Percentiles rank a stretch among this genome's conserved stretches.
phyloP scores from a whole-genome alignment of 2,113 vertebrate genomes.

The Sylvietta virens region DNA sequence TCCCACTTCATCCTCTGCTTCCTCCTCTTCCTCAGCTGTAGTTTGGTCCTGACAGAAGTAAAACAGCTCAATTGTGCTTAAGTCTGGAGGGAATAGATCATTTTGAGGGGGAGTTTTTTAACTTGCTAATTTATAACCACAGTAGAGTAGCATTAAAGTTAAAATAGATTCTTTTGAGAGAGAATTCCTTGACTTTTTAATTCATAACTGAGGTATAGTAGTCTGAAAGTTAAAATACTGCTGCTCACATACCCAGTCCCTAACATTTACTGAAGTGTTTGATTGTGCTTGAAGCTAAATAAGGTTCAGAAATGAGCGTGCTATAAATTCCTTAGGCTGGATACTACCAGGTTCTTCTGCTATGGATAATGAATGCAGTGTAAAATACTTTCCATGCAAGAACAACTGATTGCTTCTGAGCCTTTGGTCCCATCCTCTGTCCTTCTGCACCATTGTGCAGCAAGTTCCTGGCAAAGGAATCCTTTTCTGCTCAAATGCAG shows the following conservation, averaged over 20 bases:
- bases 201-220: not conserved
- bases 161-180: not conserved
- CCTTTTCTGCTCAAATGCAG: not conserved
- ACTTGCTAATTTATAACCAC: not conserved
- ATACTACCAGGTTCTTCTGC: not conserved
- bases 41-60: not conserved
- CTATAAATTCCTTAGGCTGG: slow-evolving; percentile 12
- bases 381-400: not conserved
- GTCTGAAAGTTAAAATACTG: not conserved
- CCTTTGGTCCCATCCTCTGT: not conserved
- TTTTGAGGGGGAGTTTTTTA: not conserved
- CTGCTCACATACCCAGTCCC: not conserved
- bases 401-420: not conserved
- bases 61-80: not conserved
- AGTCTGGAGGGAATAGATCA: not conserved
- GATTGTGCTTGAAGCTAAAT: slow-evolving; percentile 7
- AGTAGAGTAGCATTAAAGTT: not conserved
- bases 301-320: not conserved
- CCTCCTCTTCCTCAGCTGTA: not conserved
- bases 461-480: not conserved
- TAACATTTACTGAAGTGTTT: slow-evolving; percentile 7
- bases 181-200: not conserved
- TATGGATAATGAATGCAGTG: not conserved
- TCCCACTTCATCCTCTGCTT: not conserved
- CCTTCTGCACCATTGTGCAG: not conserved